These are phyloP conservation scores for Neolamprologus variostigma DNA, from an alignment of 2,113 vertebrate genomes.

Conservation along the genomic window DNA sequence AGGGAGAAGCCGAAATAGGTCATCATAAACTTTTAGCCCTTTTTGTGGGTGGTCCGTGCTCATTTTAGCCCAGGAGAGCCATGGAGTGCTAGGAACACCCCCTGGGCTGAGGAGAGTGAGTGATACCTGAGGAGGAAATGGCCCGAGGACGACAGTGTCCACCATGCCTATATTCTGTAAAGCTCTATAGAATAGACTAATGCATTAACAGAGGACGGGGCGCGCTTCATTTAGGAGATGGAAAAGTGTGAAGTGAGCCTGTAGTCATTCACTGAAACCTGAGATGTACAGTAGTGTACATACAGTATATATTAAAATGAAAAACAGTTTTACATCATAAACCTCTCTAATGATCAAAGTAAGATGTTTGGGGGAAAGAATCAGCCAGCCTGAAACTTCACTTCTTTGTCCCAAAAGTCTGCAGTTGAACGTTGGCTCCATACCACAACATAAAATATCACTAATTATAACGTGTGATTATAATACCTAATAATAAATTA, in stretches of 20 bases:
- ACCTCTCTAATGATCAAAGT: neutral
- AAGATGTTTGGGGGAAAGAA: neutral
- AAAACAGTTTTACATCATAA: neutral
- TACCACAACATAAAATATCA: neutral
- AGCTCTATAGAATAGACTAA: constrained; percentile 22
- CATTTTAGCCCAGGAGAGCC: constrained; percentile 9
- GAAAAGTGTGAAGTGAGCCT: neutral
- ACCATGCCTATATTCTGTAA: constrained; percentile 9
- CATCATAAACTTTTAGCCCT: constrained; percentile 43
- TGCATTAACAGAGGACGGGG: neutral
- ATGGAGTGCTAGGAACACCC: constrained; percentile 27
- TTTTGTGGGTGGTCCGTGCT: neutral
- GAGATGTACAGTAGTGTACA: neutral
- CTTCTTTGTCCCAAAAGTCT: neutral
- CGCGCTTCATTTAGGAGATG: neutral
- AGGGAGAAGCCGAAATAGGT: constrained; percentile 63
- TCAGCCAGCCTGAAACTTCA: neutral
- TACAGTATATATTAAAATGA: neutral
- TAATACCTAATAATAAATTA: neutral
- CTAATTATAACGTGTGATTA: neutral
- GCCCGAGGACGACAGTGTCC: constrained; percentile 53
- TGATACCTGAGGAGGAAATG: constrained; percentile 61
- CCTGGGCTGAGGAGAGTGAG: constrained; percentile 11
- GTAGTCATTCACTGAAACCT: neutral
- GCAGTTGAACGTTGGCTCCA: neutral